Evolutionary conservation across 2,888 invertebrate genomes (phyloP), one percentile per base, ranked within the genome.

Genomic region (Pollenia labialis): DNA sequence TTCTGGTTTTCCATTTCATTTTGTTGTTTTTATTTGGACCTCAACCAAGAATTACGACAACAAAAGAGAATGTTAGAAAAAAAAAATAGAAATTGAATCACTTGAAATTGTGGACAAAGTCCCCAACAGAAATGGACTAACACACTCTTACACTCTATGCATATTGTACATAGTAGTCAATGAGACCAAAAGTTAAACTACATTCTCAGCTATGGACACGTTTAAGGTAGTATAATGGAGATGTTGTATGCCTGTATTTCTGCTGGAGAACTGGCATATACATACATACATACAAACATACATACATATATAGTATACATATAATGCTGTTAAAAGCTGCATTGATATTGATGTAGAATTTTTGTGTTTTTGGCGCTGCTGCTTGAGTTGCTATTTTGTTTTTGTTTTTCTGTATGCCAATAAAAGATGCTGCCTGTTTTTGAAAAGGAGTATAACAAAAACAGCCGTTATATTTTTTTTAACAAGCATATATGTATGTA

Each of bases 81-180:
- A 74, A 10, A 68, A 66, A 62, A 11, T 6, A 12, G 10, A 50
- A 42, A 18, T 80, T 54, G 40, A 71, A 76, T 66, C 60, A 64
- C 46, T 64, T 72, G 46, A 77, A 72, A 81, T 50, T 81, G 71
- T 85, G 85, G 85, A 77, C 85, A 85, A 81, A 85, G 76, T 81
- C 72, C 32, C 66, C 40, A 64, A 60, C 18, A 62, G 48, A 66
- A 56, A 66, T 56, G 42, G 18, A 4, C 18, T 52, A n/a, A 83
- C 40, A 56, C 77, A 52, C n/a, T 6, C 4, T 18, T 12, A 58
- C 11, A 69, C 16, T 16, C 48, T 75, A 60, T 4, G 46, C 46
- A 14, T 54, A 32, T 32, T 32, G 4, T 32, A 32, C 32, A 32
- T 6, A 32, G 32, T 32, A 76, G 82, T 82, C 76, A 82, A 76